Conservation (phyloP, 2,797 vertebrate species). For the Galagoides demidoff region DNA sequence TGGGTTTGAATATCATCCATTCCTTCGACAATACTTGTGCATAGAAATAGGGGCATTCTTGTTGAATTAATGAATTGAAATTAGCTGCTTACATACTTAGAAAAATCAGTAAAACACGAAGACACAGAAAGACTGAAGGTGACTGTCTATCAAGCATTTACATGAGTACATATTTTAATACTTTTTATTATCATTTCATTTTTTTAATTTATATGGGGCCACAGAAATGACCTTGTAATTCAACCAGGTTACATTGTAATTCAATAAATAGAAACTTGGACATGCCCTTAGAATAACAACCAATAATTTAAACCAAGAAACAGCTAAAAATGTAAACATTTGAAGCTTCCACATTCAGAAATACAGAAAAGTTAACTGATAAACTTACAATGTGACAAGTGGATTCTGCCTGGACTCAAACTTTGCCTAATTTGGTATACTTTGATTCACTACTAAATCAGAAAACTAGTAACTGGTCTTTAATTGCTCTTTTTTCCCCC, state of each 20-base stretch:
- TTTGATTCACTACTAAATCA: not conserved
- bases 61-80: not conserved
- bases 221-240: not conserved
- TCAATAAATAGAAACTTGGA: not conserved
- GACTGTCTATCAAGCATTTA: not conserved
- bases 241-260: not conserved
- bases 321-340: not conserved
- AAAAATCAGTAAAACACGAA: not conserved
- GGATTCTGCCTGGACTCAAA: not conserved
- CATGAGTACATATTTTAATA: not conserved
- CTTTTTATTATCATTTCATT: not conserved
- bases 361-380: not conserved
- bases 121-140: not conserved
- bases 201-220: not conserved
- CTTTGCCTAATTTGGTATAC: not conserved
- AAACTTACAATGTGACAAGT: not conserved
- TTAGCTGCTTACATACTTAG: not conserved
- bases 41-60: not conserved
- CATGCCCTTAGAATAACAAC: not conserved
- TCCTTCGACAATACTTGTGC: not conserved
- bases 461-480: not conserved
- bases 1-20: not conserved
- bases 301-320: not conserved
- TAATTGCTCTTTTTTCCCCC: not conserved
- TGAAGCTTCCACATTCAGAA: not conserved